phyloP scores from a whole-genome alignment of 1,140 invertebrate species.

The Ceratoteleas bidentatus region DNA sequence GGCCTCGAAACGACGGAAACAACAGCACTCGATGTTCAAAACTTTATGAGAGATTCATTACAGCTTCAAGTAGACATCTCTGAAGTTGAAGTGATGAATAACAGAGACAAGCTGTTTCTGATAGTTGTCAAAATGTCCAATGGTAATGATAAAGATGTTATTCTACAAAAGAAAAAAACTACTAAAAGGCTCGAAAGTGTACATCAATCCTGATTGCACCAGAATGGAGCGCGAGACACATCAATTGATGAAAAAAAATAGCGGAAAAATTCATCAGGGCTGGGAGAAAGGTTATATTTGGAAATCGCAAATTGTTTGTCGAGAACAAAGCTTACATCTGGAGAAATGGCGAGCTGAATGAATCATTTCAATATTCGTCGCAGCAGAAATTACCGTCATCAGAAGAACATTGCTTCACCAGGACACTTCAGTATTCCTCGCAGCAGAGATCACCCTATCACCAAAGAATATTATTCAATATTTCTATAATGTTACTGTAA shows the following conservation, averaged over 20 bases:
- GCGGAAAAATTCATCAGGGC: not conserved
- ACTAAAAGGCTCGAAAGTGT: conserved; percentile 12
- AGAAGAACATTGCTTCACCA: too few relatives aligned
- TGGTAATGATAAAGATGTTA: not conserved
- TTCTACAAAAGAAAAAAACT: conserved; percentile 1
- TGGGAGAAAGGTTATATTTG: not conserved
- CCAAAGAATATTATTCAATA: too few relatives aligned
- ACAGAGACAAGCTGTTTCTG: not conserved
- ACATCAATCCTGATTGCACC: conserved; percentile 8
- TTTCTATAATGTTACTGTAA: too few relatives aligned
- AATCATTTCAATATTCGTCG: too few relatives aligned
- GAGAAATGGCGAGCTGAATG: not conserved
- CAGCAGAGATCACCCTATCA: too few relatives aligned
- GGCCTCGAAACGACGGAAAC: not conserved
- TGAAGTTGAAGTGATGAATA: not conserved
- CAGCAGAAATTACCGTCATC: too few relatives aligned
- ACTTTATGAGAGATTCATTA: not conserved
- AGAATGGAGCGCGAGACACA: not conserved
- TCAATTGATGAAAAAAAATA: not conserved
- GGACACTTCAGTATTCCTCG: too few relatives aligned
- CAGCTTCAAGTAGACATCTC: not conserved
- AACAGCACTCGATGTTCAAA: not conserved
- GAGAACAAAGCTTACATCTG: not conserved
- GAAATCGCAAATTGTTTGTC: not conserved
- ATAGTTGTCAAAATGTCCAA: not conserved